Evolutionary conservation across 2,113 vertebrate species (phyloP).

Genomic region (Orycteropus afer): DNA sequence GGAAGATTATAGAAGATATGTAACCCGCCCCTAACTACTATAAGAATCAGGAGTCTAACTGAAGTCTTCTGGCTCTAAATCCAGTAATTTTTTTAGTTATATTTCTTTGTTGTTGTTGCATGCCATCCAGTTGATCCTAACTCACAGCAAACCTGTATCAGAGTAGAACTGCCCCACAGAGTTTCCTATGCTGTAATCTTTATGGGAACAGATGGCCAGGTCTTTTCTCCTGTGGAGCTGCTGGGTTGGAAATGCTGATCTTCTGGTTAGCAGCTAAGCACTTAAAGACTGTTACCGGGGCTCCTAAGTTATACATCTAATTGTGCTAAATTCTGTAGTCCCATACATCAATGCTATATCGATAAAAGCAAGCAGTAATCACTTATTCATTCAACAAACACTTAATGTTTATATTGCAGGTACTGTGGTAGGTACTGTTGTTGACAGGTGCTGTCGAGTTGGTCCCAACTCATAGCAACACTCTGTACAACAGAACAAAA

Average conservation of each 20-base stretch:
- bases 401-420: not conserved
- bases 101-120: not conserved
- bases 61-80: constrained; percentile 2
- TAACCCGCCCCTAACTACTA: not conserved
- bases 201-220: not conserved
- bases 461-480: too few relatives aligned
- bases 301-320: not conserved
- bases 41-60: not conserved
- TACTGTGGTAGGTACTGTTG: not conserved
- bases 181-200: not conserved
- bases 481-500: too few relatives aligned
- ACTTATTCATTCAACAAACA: constrained; percentile 25
- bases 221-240: too few relatives aligned
- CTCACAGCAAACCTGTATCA: not conserved
- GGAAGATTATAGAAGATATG: not conserved
- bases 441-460: too few relatives aligned
- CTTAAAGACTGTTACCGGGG: not conserved
- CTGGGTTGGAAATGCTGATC: not conserved
- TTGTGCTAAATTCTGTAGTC: not conserved
- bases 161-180: not conserved
- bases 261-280: not conserved
- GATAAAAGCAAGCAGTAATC: not conserved
- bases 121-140: not conserved
- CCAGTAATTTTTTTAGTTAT: constrained; percentile 3
- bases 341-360: not conserved